Evolutionary conservation across 1,140 invertebrate species (phyloP), one percentile per base, ranked within the genome.

Genomic region (Eumaeus atala): DNA sequence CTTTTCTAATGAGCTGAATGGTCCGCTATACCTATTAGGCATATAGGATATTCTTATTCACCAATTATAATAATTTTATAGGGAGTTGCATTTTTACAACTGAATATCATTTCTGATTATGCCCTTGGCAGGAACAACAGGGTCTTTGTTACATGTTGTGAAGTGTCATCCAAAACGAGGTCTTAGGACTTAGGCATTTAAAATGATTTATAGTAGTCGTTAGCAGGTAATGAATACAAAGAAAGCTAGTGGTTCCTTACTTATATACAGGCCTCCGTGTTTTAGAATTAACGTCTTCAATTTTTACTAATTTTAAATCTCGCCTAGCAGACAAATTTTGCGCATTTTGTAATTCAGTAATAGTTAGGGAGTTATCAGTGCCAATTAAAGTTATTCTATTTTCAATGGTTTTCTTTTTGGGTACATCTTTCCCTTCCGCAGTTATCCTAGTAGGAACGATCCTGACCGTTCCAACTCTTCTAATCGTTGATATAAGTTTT

Each of bases 221-320:
- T n/a, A n/a, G n/a, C n/a, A n/a, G n/a, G n/a, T n/a, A n/a, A n/a
- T n/a, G n/a, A 8, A 28, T 14, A 42, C 12, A 12, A 42, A 42
- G 17, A n/a, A 1, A 42, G n/a, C 1, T 42, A 3, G 12, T 8
- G 11, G 72, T 48, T 76, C 84, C 74, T 70, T 84, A 88, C 88
- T 91, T 91, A 67, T 91, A 93, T 21, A 91, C 73, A 12, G 91
- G 88, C 40, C 91, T 83, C 21, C 91, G 83, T 3, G 90, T 90
- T 81, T 92, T 91, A 0, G 89, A 81, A 71, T 92, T 91, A 7
- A 87, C 74, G 72, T 93, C 90, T 35, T 91, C 71, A 28, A 92
- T 74, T 74, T 92, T 91, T 0, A 93, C 80, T 40, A 93, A 71
- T 74, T 92, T 92, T 53, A 93, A 81, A 42, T 91, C 89, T 66